Evolutionary conservation across 2,113 vertebrate species (phyloP), one percentile per base, ranked within the genome.

Genomic region (Tursiops truncatus): DNA sequence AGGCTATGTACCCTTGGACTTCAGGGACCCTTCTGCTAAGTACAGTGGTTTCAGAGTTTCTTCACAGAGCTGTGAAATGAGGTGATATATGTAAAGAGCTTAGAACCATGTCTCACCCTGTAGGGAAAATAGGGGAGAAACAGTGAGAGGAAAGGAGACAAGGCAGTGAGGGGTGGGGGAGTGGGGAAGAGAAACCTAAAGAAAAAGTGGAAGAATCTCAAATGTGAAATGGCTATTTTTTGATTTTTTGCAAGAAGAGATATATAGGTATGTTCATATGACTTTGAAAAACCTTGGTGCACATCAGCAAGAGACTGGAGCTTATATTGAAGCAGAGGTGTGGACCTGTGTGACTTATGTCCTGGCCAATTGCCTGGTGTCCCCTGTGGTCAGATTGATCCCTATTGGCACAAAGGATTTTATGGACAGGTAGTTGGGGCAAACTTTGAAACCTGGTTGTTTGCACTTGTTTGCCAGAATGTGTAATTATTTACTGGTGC

Each of bases 401-500:
- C 53, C 41, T 81, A 0, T 9, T 94, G 47, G 60, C 41, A 85
- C 71, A 88, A 21, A 91, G 63, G 41, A 89, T 44, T 76, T 91
- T 82, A 84, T 68, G 36, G 67, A 81, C 76, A 93, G 50, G 88
- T 94, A 25, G 21, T 67, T 84, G 36, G 65, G 62, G 56, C 85
- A 93, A 90, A 96, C 65, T 93, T 96, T 96, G 96, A 96, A 95
- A 92, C 81, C 73, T 89, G 60, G 65, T 28, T 82, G 23, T 95
- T 97, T 97, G 47, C 89, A n/a, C 38, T 93, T 50, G 50, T 53
- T 97, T 87, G 77, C 77, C 80, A 93, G 44, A 56, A 86, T 93
- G 70, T 94, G 73, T 95, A 94, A 96, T 97, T 94, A 96, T 96
- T 96, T 96, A 94, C 92, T 10, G 17, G 70, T 50, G 23, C 74